Base-by-base conservation (phyloP, 2,888 invertebrate genomes). In the Chironomus riparius region DNA sequence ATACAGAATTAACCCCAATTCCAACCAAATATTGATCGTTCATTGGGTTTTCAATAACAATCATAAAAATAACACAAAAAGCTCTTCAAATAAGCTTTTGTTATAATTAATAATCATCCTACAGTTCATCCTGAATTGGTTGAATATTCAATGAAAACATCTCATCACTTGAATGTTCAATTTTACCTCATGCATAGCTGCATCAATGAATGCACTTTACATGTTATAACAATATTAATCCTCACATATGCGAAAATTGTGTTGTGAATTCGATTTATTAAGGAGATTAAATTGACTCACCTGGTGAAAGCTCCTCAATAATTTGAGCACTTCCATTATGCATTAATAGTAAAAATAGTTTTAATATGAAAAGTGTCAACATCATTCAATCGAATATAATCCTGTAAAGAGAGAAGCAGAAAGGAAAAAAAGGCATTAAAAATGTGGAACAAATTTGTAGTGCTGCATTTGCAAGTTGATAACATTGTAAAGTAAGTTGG, bases 251-350 rank as follows among this genome's bases (percentile, higher is more conserved):
- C 15, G n/a, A 56, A 56, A 6, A 56, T 15, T n/a, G 6, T 18
- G n/a, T 7, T 18, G 56, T 15, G 15, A 50, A 50, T 56, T 56
- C n/a, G 7, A 56, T 56, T 24, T 22, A 65, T 24, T 21, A 65
- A 65, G 24, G 12, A 65, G 65, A 24, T 65, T 56, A 56, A 56
- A 56, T 47, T 13, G 3, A 71, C 71, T 47, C 24, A 71, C 71
- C 71, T 24, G 71, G 71, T 50, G 71, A 71, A 24, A 71, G 56
- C 24, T 71, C 71, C 22, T 71, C 71, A 47, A 71, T 71, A n/a
- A 56, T 24, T 71, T 71, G 50, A 71, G 71, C 71, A n/a, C 22
- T 22, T 24, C 10, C 22, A 24, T 65, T 18, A 65, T 71, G 50
- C 56, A 15, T 18, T 15, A 15, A 18, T 7, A 56, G 18, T 15